phyloP scores from a whole-genome alignment of 2,888 invertebrate genomes.

The Eristalis pertinax region DNA sequence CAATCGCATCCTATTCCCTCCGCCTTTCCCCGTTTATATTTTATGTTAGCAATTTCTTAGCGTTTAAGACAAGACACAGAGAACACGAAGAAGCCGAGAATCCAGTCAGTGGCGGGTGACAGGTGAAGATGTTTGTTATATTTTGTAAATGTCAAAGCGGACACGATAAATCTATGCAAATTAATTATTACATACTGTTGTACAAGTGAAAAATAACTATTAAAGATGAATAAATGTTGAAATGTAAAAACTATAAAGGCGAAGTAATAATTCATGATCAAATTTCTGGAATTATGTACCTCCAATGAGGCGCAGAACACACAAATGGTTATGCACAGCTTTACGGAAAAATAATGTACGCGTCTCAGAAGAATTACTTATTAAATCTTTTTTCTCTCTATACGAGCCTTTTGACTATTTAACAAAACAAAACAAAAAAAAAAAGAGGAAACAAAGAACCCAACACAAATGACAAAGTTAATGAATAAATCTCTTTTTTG shows the following conservation, averaged over 20 bases:
- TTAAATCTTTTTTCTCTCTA: neutral
- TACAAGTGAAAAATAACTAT: constrained; percentile 48
- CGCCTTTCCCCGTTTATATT: neutral
- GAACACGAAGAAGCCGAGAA: neutral
- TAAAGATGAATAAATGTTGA: constrained; percentile 19
- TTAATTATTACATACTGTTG: constrained; percentile 53
- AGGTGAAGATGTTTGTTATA: constrained; percentile 37
- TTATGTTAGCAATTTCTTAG: constrained; percentile 42
- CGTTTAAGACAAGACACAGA: constrained; percentile 20
- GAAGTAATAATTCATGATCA: neutral
- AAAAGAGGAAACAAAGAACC: neutral
- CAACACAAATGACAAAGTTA: neutral
- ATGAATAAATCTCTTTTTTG: constrained; percentile 14
- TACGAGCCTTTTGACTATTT: neutral
- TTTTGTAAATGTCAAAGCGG: constrained; percentile 50
- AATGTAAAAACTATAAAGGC: constrained; percentile 7
- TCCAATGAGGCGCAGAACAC: neutral
- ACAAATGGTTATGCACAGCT: neutral
- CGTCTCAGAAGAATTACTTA: neutral
- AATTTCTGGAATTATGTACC: neutral
- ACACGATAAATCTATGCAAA: constrained; percentile 10
- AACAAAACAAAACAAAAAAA: neutral
- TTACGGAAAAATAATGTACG: no score
- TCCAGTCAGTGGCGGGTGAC: neutral
- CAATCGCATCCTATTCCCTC: neutral